Base-by-base conservation (phyloP, 1,140 invertebrate species). In the Aculops lycopersici region DNA sequence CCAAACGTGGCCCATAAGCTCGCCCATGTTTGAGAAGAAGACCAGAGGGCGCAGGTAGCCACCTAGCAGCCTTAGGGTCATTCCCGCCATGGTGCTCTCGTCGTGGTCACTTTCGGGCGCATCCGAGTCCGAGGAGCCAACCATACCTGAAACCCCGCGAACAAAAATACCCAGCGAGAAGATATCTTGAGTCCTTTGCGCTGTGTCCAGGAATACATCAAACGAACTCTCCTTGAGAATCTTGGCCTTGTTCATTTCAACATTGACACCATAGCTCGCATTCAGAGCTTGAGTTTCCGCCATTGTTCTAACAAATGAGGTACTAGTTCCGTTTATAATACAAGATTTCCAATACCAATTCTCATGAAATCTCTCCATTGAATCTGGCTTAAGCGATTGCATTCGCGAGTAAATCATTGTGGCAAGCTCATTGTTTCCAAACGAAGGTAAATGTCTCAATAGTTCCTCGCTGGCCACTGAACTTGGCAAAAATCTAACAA, bases 1-100 rank as follows among this genome's bases (percentile, higher is more conserved):
- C 76, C 77, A 84, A 3, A 83, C 71, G 47, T 80, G 76, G 1
- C 76, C 68, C 77, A 84, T 81, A 0, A 86, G 58, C 51, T 81
- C 76, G 1, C 70, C 64, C 49, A 78, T 72, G 0, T 77, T 74
- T 2, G 61, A 65, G 54, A 86, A 86, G 50, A 86, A 83, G 14
- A 74, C 62, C 44, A 80, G 72, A 0, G 79, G 78, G 38, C 77
- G 58, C 8, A 83, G 55, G 42, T 75, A 65, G 0, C 74, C 69
- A 15, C 71, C 76, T 37, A 79, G 56, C 1, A 84, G 58, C 1
- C 66, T 67, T 2, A 84, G 60, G 52, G 79, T 71, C 68, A 86
- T 74, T 18, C 79, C 80, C 14, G 77, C 78, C 0, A 72, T 76
- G 0, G 72, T 62, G 8, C 62, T 50, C 41, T 68, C 66, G 2